Evolutionary conservation across 2,113 vertebrate genomes (phyloP), one percentile per base, ranked within the genome.

Genomic region (Nicator chloris): DNA sequence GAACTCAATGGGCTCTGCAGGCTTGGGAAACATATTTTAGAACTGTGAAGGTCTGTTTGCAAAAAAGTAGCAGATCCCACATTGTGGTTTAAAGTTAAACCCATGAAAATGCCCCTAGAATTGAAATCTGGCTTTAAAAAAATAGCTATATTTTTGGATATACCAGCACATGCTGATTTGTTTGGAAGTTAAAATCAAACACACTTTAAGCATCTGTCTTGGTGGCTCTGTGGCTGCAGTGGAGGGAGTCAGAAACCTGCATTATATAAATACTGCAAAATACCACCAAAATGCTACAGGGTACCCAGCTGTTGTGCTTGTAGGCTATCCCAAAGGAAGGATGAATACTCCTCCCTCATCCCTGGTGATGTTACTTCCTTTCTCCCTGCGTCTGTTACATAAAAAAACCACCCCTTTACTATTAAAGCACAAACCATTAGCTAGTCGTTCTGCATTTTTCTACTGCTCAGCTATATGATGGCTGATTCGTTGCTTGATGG

Each of bases 351-450:
- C 15, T 75, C 54, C 13, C 60, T 39, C 15, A 21, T 26, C 30
- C 20, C 39, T 51, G 35, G 13, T 40, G 54, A 40, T 1, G 1
- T 19, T 33, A 19, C 31, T 45, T 21, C n/a, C 19, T 73, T 75
- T 71, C 35, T 54, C 10, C 27, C 16, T 2, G 0, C n/a, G 31
- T 61, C 59, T 73, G 40, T 51, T 56, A 14, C 0, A 3, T 0
- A 4, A 51, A 73, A 53, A 23, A 42, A 12, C 22, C n/a, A 3
- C 6, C 27, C 11, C 12, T 77, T 44, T 56, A 63, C 22, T 72
- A 17, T 26, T 56, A 49, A 59, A 77, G 13, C 47, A 64, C 15
- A 53, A 69, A 61, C 31, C 15, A 28, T 93, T 49, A 57, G 17
- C n/a, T 77, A 86, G 54, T 73, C 21, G 9, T 3, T 44, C 61